Evolutionary conservation across 2,797 vertebrate genomes (phyloP), one percentile per base, ranked within the genome.

Genomic region (Geotrypetes seraphini): DNA sequence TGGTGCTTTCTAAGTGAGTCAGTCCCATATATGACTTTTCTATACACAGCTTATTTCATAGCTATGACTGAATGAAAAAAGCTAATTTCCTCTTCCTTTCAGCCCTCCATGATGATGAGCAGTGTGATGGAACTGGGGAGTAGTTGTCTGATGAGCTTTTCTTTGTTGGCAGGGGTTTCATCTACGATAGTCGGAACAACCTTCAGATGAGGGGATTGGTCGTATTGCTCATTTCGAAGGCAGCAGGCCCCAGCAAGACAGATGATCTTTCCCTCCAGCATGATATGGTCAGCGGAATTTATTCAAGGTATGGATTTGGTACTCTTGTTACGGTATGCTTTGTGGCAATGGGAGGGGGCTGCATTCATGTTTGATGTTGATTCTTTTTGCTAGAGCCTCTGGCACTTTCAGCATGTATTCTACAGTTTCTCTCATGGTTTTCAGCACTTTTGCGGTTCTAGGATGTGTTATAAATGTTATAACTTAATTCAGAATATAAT

Each of bases 271-370:
- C 76, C 21, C 71, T 83, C 21, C 57, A 81, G 25, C 86, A 90
- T 22, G 86, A 88, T 60, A 86, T 92, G 88, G 82, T 92, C 73
- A 91, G 91, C 43, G 94, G 95, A 10, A 97, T 99, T 78, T 92
- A 95, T 69, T 83, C 94, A 50, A 92, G 92, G 95, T 96, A 81
- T 53, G 77, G 53, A 36, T 8, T 25, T n/a, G 19, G n/a, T n/a
- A n/a, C n/a, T n/a, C n/a, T n/a, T n/a, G n/a, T n/a, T n/a, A n/a
- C n/a, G n/a, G n/a, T n/a, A n/a, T n/a, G n/a, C n/a, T n/a, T n/a
- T n/a, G n/a, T n/a, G 16, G 24, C 17, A 28, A n/a, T 12, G 25
- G 26, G 16, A n/a, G n/a, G n/a, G n/a, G n/a, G n/a, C n/a, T n/a
- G n/a, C n/a, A n/a, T n/a, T n/a, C n/a, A n/a, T n/a, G 16, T 15